phyloP scores from a whole-genome alignment of 2,888 invertebrate genomes.

The Bellardia bayeri region DNA sequence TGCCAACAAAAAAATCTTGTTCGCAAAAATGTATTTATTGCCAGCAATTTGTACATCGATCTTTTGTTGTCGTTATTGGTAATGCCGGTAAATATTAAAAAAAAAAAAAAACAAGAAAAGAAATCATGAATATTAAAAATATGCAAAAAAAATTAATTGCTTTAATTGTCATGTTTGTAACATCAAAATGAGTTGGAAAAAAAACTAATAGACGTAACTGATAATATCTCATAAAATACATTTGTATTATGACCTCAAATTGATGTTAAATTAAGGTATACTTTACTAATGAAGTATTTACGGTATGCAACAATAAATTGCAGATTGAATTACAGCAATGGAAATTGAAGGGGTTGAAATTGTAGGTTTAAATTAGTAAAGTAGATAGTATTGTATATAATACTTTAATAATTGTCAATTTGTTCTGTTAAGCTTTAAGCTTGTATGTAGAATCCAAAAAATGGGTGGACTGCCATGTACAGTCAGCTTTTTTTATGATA shows the following conservation, averaged over 20 bases:
- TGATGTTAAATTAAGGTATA: conserved; percentile 17
- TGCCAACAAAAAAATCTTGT: conserved; percentile 37
- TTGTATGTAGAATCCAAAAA: no score
- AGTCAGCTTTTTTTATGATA: no score
- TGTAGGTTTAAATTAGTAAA: neutral
- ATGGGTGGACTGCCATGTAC: no score
- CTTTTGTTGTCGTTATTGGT: neutral
- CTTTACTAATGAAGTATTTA: conserved; percentile 12
- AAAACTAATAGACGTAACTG: neutral
- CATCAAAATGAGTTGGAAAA: conserved; percentile 3
- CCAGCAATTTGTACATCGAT: conserved; percentile 16
- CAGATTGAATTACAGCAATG: neutral
- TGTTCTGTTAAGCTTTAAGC: no score
- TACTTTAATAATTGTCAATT: no score
- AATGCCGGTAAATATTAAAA: no score
- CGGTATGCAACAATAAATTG: no score
- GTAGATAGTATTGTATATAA: neutral
- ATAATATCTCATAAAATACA: conserved; percentile 8
- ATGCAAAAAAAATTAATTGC: conserved; percentile 28
- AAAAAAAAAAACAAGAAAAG: neutral
- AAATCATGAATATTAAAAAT: conserved; percentile 37
- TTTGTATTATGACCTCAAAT: conserved; percentile 23
- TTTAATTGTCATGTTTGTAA: conserved; percentile 37
- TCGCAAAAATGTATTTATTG: conserved; percentile 59
- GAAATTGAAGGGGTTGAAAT: neutral